Base-by-base conservation (phyloP, 2,888 invertebrate species). In the Epinotia bilunana region DNA sequence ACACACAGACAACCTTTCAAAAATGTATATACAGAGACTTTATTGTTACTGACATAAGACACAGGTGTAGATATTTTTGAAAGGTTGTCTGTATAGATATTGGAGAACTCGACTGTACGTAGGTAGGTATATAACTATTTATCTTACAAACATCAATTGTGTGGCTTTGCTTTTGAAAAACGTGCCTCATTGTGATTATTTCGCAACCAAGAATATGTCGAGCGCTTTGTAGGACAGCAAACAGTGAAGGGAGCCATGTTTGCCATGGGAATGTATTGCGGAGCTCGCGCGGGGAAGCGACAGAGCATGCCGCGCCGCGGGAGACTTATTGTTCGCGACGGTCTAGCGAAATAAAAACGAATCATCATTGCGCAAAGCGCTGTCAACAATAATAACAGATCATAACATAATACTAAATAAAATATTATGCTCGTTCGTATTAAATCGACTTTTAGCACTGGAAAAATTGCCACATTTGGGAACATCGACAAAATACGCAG, bases 201-300 rank as follows among this genome's bases (percentile, higher is more conserved):
- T 77, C 72, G 77, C 76, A 80, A 76, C 78, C 79, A 78, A 78
- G 79, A 82, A 81, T 80, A 78, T 77, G 79, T 78, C 77, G 81
- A 67, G 60, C 72, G 81, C 81, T 80, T 79, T 78, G 82, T 84
- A 83, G 85, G 82, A 84, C 86, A 86, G 87, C 88, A 88, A 87
- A 88, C 87, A 87, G 85, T 84, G 85, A 83, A 81, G 86, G 85
- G 84, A 78, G 83, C 83, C 79, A 79, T 89, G 88, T 89, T 89
- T 89, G 87, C 87, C 64, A 67, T 83, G 80, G 82, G 84, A 87
- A 87, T 88, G 86, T 86, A 83, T 84, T 87, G 89, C 88, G 87
- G 86, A 87, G 86, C 84, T 80, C 83, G 79, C 79, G 79, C 82
- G 82, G 86, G 86, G 84, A 84, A 80, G 88, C 84, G 87, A 81